Evolutionary conservation across 1,140 invertebrate genomes (phyloP).

Genomic region (Diuraphis noxia): DNA sequence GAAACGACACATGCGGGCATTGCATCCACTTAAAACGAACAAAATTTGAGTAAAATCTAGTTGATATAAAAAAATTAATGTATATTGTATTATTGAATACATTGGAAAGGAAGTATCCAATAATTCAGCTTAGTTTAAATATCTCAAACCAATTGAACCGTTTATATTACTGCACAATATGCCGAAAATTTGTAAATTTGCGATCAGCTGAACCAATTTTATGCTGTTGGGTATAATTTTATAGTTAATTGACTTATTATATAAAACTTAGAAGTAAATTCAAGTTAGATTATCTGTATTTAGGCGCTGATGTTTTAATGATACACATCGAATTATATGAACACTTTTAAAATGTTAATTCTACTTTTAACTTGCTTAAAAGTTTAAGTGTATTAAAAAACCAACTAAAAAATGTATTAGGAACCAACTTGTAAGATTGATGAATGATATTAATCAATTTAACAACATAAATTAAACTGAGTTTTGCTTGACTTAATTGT

Average conservation of each 20-base stretch:
- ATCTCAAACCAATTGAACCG: neutral
- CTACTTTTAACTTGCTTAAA: too few relatives aligned
- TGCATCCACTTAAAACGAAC: too few relatives aligned
- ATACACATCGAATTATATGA: too few relatives aligned
- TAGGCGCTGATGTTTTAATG: too few relatives aligned
- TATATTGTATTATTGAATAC: neutral
- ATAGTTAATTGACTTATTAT: neutral
- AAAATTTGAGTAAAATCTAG: too few relatives aligned
- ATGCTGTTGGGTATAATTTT: neutral
- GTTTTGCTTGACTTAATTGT: too few relatives aligned
- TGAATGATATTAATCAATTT: too few relatives aligned
- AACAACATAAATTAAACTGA: too few relatives aligned
- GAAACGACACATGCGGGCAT: neutral
- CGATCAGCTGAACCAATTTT: neutral
- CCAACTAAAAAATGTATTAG: too few relatives aligned
- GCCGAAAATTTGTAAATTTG: neutral
- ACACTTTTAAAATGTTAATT: neutral
- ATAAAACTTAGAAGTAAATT: neutral
- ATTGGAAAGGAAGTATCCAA: neutral
- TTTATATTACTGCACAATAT: neutral
- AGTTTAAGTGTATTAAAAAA: too few relatives aligned
- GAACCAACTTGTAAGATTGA: neutral
- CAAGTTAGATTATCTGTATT: neutral
- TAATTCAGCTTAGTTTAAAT: neutral
- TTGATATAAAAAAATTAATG: too few relatives aligned